A percentile compares a stretch with the other conserved stretches of the same genome.
Conservation (phyloP, 92 coral and sea anemone genomes). For the Palythoa heliodiscus region DNA sequence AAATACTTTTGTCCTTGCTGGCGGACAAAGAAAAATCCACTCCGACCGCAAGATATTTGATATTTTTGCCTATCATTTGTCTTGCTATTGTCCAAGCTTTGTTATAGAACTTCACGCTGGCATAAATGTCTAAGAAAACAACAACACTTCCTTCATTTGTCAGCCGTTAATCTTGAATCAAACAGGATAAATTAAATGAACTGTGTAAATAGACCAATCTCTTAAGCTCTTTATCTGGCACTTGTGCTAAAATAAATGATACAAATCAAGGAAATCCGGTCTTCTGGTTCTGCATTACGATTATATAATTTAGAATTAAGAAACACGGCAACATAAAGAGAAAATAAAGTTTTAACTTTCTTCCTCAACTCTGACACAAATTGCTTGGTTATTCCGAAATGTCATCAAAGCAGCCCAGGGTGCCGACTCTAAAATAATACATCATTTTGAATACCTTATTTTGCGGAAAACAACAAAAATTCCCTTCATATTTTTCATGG, state of each 20-base stretch:
- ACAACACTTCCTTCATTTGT: neutral
- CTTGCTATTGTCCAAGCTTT: neutral
- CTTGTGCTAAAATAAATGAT: constrained; percentile 1
- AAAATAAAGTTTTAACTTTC: neutral
- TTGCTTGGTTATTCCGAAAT: neutral
- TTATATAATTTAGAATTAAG: neutral
- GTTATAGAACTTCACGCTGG: neutral
- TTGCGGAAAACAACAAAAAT: neutral
- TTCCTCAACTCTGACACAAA: neutral
- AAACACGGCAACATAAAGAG: neutral
- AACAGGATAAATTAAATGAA: constrained; percentile 1
- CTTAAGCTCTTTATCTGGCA: constrained; percentile 20
- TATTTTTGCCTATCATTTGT: neutral
- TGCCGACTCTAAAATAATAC: neutral
- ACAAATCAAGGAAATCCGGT: neutral
- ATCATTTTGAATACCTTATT: neutral
- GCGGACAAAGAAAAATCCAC: neutral
- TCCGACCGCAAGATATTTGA: neutral
- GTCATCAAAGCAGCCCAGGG: neutral
- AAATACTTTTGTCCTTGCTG: too few relatives aligned
- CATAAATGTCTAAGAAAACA: neutral
- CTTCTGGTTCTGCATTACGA: neutral
- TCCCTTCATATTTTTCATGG: neutral
- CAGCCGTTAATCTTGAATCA: neutral
- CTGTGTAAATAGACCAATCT: constrained; percentile 1